Evolutionary conservation across 23 tunicate genomes (phyloP).

Genomic region (Ascidia mentula): DNA sequence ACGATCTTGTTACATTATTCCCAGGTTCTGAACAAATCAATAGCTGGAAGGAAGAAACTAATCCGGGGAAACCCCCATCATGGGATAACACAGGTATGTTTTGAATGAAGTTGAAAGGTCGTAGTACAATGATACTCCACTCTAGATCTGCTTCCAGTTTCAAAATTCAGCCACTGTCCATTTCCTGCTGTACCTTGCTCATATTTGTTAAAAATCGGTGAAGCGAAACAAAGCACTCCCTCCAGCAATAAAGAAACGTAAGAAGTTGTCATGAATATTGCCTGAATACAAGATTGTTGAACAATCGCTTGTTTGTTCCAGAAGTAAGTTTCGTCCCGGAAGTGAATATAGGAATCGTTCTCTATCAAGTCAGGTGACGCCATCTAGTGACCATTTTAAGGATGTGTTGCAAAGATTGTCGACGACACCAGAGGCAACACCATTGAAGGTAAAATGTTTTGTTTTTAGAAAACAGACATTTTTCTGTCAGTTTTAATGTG

Average conservation of each 20-base stretch:
- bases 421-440: constrained; percentile 43
- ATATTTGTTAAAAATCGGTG: constrained; percentile 24
- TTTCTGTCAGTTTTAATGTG: no score
- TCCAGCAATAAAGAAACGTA: not conserved
- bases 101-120: not conserved
- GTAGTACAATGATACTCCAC: not conserved
- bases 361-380: constrained; percentile 32
- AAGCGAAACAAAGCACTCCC: not conserved
- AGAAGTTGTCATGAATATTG: not conserved
- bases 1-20: not conserved
- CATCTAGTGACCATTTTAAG: constrained; percentile 39
- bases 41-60: not conserved
- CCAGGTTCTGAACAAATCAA: not conserved
- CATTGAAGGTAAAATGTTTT: constrained; percentile 34
- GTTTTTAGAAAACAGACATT: not conserved
- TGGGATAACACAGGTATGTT: not conserved
- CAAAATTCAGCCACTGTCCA: constrained; percentile 33
- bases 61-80: not conserved
- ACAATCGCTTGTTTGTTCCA: not conserved
- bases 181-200: constrained; percentile 49
- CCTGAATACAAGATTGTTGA: not conserved
- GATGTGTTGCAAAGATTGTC: constrained; percentile 29
- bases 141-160: constrained; percentile 21
- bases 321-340: not conserved
- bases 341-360: constrained; percentile 52